phyloP scores from a whole-genome alignment of 2,113 vertebrate genomes.

The Percopsis transmontana region DNA sequence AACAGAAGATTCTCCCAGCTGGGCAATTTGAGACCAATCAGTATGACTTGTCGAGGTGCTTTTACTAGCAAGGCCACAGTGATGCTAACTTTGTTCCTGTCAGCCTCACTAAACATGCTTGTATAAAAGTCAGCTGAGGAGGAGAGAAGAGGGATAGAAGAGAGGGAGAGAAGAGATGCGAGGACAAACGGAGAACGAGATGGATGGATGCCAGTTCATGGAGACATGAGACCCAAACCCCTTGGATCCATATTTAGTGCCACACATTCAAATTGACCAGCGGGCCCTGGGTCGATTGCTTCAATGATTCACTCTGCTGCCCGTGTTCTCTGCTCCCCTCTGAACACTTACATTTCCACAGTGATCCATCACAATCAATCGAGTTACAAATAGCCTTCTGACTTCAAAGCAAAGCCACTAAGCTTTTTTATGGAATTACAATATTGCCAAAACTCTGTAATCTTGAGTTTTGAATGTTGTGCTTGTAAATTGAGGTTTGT shows the following conservation, averaged over 20 bases:
- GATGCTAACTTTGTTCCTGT: constrained; percentile 66
- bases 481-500: too few relatives aligned
- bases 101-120: constrained; percentile 53
- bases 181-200: background rate
- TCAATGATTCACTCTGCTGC: constrained; percentile 66
- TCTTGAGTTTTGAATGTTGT: too few relatives aligned
- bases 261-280: constrained; percentile 51
- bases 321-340: constrained; percentile 44
- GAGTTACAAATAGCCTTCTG: constrained; percentile 49
- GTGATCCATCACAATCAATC: constrained; percentile 66
- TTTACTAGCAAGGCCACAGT: constrained; percentile 41
- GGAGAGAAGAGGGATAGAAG: background rate
- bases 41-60: constrained; percentile 60
- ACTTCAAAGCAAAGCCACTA: constrained; percentile 41
- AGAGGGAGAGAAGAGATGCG: constrained; percentile 1
- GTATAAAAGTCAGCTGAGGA: constrained; percentile 11
- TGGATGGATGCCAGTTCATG: constrained; percentile 1
- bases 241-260: constrained; percentile 45
- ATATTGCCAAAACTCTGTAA: too few relatives aligned
- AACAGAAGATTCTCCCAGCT: constrained; percentile 67
- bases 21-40: constrained; percentile 77
- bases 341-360: constrained; percentile 54
- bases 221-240: background rate
- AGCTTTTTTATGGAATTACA: constrained; percentile 16
- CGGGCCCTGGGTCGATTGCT: constrained; percentile 46